phyloP scores from a whole-genome alignment of 2,797 vertebrate genomes.

The Chiroxiphia lanceolata region DNA sequence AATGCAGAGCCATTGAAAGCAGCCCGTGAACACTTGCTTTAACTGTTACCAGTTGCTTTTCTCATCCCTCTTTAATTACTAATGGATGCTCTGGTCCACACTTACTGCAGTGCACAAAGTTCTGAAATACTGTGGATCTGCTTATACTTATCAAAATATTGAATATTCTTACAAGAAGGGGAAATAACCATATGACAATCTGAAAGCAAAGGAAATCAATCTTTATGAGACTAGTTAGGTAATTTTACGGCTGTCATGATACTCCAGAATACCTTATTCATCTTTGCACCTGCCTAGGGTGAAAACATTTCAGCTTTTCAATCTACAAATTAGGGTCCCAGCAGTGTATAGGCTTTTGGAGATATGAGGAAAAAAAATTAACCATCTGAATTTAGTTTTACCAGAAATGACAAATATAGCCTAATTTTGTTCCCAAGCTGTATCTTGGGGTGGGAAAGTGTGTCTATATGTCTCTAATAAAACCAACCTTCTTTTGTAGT shows the following conservation, averaged over 20 bases:
- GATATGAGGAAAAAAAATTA: not conserved
- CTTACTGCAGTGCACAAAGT: not conserved
- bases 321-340: not conserved
- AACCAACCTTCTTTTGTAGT: not conserved
- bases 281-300: not conserved
- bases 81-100: not conserved
- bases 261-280: not conserved
- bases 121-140: not conserved
- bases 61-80: not conserved
- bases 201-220: not conserved
- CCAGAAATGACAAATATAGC: not conserved
- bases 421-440: not conserved
- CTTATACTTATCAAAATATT: not conserved
- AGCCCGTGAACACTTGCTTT: not conserved
- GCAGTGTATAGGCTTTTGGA: not conserved
- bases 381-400: not conserved
- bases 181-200: not conserved
- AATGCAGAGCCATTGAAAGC: slow-evolving; percentile 32
- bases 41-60: slow-evolving; percentile 13
- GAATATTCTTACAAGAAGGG: not conserved
- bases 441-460: not conserved
- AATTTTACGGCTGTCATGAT: not conserved
- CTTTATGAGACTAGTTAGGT: not conserved
- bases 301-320: not conserved
- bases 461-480: not conserved